Percentiles rank a stretch among this genome's conserved stretches.
Conservation (phyloP, 1,140 invertebrate species). For the Brachionus plicatilis region DNA sequence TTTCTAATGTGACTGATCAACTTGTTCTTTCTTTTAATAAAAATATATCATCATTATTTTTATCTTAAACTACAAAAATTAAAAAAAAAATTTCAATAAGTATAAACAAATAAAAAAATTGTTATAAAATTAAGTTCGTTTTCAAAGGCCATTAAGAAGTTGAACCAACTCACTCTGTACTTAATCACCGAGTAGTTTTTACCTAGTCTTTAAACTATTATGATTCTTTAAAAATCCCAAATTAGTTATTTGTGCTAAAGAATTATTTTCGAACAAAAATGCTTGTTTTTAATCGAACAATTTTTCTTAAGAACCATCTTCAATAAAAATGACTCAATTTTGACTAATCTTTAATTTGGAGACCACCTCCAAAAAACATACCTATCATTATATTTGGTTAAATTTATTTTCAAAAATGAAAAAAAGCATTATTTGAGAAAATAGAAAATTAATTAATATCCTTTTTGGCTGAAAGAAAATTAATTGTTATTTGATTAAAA, state of each 20-base stretch:
- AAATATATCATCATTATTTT: too few species aligned
- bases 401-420: neutral
- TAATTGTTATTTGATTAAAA: neutral
- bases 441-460: neutral
- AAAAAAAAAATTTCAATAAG: too few species aligned
- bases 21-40: too few species aligned
- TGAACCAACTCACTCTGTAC: too few species aligned
- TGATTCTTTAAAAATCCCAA: too few species aligned
- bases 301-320: neutral
- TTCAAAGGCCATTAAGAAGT: too few species aligned
- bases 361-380: neutral
- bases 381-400: neutral
- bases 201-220: too few species aligned
- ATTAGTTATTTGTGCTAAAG: neutral
- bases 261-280: neutral
- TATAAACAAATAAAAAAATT: too few species aligned
- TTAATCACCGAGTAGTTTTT: too few species aligned
- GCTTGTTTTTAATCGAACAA: neutral
- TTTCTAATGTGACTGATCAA: too few species aligned
- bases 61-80: too few species aligned
- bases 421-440: neutral
- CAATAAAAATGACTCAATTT: neutral
- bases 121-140: too few species aligned
- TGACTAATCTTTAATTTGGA: neutral
- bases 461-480: neutral